Percentiles rank a stretch among this genome's conserved stretches.
Conservation (phyloP, 2,797 vertebrate genomes). For the Pseudotriccus pelzelni region DNA sequence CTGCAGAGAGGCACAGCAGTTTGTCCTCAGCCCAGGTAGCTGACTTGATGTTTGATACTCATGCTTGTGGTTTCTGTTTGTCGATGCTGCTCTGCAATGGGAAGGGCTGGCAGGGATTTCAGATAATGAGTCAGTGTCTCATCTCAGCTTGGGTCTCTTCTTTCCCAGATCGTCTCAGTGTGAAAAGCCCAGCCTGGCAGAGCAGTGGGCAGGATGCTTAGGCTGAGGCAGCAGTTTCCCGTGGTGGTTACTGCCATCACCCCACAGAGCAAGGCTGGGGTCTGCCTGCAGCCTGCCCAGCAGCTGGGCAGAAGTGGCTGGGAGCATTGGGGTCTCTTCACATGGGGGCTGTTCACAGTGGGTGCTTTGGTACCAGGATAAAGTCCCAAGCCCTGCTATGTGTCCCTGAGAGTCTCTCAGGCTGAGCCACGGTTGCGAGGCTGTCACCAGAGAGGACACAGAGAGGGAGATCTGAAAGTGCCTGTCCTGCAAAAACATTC, state of each 20-base stretch:
- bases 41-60: not conserved
- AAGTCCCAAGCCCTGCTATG: not conserved
- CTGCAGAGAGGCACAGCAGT: not conserved
- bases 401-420: not conserved
- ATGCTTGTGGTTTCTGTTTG: not conserved
- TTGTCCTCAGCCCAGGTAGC: fast-evolving
- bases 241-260: not conserved
- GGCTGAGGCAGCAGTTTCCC: not conserved
- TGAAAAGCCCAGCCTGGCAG: not conserved
- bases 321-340: not conserved
- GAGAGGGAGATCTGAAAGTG: not conserved
- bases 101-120: not conserved
- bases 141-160: not conserved
- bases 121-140: not conserved
- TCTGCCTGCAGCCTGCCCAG: not conserved
- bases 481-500: not conserved
- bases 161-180: not conserved
- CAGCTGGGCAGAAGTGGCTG: not conserved
- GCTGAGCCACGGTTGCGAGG: not conserved
- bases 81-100: fast-evolving
- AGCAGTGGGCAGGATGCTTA: not conserved
- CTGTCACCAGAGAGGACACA: not conserved
- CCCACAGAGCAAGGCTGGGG: not conserved
- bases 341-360: not conserved
- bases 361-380: not conserved